Conservation (phyloP, 2,888 invertebrate genomes). For the Rambutsinella grinnellia region DNA sequence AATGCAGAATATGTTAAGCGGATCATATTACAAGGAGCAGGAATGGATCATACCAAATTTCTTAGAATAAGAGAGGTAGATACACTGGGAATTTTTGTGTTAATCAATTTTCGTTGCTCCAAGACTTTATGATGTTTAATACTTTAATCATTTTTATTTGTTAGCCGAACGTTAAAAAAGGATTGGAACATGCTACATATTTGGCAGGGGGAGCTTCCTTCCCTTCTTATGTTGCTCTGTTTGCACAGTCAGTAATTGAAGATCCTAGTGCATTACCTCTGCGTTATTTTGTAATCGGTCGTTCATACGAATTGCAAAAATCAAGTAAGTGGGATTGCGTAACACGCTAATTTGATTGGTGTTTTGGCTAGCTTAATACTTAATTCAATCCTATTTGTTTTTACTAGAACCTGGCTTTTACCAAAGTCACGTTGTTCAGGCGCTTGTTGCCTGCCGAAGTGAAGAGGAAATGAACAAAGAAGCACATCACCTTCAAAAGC, state of each 20-base stretch:
- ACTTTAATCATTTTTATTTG: conserved; percentile 10
- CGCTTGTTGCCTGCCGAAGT: conserved; percentile 75
- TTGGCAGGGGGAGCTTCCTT: conserved; percentile 83
- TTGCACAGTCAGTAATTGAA: conserved; percentile 78
- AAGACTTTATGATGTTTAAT: conserved; percentile 1
- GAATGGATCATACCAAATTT: conserved; percentile 70
- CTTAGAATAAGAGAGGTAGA: conserved; percentile 62
- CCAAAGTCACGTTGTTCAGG: conserved; percentile 73
- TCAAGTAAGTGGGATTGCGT: conserved; percentile 68
- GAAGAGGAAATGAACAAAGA: conserved; percentile 72
- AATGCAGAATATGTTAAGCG: conserved; percentile 85
- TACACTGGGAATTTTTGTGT: neutral
- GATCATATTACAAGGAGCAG: conserved; percentile 81
- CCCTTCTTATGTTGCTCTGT: conserved; percentile 80
- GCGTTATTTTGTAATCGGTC: conserved; percentile 79
- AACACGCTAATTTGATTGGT: neutral
- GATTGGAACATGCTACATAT: conserved; percentile 68
- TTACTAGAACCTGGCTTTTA: conserved; percentile 47
- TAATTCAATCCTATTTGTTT: neutral
- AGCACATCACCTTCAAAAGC: conserved; percentile 70
- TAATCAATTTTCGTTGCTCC: too few relatives aligned
- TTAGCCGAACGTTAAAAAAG: conserved; percentile 57
- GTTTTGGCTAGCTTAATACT: neutral
- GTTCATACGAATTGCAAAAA: conserved; percentile 74
- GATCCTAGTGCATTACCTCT: conserved; percentile 76